Base-by-base conservation (phyloP, 2,888 invertebrate genomes). In the Odontothrips loti region DNA sequence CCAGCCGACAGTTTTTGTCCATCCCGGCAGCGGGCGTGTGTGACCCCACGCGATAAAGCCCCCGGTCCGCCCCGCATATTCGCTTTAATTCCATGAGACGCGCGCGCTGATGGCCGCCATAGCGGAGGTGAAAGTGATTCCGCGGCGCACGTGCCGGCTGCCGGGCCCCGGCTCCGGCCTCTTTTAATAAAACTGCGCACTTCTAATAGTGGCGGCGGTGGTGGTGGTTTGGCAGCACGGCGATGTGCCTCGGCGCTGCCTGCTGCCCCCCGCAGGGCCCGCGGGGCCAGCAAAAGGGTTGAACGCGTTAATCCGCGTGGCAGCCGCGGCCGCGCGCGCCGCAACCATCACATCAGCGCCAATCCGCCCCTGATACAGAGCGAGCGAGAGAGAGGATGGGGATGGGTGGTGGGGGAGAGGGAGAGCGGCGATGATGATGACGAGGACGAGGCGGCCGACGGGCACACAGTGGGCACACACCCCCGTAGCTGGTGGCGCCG, bases 311-410 rank as follows among this genome's bases (percentile, higher is more conserved):
- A 75, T 75, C 68, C 68, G 23, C 27, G 68, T 27, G 68, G 68
- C 68, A n/a, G 68, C 68, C n/a, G 68, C 23, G 68, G 68, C 23
- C 23, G 68, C 27, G 68, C 68, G 68, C 68, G 68, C 68, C 15
- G 20, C 34, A 43, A 20, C 58, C 58, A 58, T 58, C 58, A 20
- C 58, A 58, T 20, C 58, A 17, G 15, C 58, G 58, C 58, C 58
- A 20, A 58, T 58, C 20, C 58, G 58, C 58, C 58, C 58, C 17
- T 58, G 58, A 58, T 58, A 43, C 34, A 17, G 58, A 58, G 58
- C 58, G 6, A 20, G 58, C 12, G 58, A 15, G 58, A 20, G 58
- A 17, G 58, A 15, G 58, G 34, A 43, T 2, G 6, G 34, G 6
- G 34, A 43, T 2, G 6, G 34, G 6, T 2, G 6, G 34, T 4